Evolutionary conservation across 1,140 invertebrate species (phyloP).

Genomic region (Drosophila tani): DNA sequence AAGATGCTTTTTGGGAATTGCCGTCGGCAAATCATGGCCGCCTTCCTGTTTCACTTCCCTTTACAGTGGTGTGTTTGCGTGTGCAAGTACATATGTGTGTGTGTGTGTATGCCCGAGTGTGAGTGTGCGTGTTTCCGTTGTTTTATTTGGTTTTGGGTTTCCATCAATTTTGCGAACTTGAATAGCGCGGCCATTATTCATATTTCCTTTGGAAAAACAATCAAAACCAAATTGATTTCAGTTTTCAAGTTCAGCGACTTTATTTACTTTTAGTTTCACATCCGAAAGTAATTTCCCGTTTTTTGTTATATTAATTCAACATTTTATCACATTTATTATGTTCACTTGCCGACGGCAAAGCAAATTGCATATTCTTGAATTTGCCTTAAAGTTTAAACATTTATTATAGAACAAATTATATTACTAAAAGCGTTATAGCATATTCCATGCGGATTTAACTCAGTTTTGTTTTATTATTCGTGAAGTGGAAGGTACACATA

Average conservation of each 20-base stretch:
- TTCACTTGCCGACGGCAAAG: constrained; percentile 2
- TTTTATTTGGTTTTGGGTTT: constrained; percentile 47
- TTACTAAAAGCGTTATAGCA: too few species aligned
- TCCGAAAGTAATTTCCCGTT: background rate
- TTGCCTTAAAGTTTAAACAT: background rate
- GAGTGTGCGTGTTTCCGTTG: constrained; percentile 35
- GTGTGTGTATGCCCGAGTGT: constrained; percentile 25
- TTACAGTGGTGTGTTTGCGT: constrained; percentile 46
- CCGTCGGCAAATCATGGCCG: constrained; percentile 80
- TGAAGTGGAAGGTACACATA: too few species aligned
- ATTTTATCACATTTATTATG: background rate
- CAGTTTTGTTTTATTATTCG: too few species aligned
- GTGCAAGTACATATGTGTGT: constrained; percentile 8
- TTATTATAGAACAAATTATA: background rate
- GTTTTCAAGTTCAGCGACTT: constrained; percentile 4
- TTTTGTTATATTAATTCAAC: background rate
- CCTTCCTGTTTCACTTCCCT: constrained; percentile 26
- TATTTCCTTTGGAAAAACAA: constrained; percentile 47
- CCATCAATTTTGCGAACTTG: constrained; percentile 66
- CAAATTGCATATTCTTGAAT: too few species aligned
- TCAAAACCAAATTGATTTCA: background rate
- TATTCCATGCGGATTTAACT: too few species aligned
- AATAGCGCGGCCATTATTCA: constrained; percentile 78
- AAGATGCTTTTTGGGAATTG: constrained; percentile 53
- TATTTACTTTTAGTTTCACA: background rate